Percentiles rank a stretch among this genome's conserved stretches.
Evolutionary conservation across 2,113 vertebrate genomes (phyloP).

Genomic region (Ivindomyrus marchei): DNA sequence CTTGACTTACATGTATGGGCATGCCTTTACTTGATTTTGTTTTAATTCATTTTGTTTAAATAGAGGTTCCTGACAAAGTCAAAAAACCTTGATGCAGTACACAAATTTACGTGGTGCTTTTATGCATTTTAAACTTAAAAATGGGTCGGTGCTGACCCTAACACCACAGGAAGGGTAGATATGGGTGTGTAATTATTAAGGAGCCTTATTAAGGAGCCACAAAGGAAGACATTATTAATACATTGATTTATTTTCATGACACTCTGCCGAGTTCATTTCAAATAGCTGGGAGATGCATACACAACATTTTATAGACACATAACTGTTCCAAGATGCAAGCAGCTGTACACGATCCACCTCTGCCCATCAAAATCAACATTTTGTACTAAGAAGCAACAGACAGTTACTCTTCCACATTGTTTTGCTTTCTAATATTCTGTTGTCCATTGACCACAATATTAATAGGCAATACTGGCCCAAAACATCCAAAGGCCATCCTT

Average conservation of each 20-base stretch:
- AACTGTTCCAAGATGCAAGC: background rate
- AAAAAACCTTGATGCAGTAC: no score
- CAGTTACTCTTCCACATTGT: background rate
- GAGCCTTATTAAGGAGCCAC: background rate
- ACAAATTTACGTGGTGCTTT: no score
- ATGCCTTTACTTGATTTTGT: no score
- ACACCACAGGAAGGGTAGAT: background rate
- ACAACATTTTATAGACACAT: constrained; percentile 4
- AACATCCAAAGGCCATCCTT: background rate
- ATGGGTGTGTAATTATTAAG: background rate
- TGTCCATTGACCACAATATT: background rate
- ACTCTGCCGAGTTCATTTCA: background rate
- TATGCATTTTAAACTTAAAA: no score
- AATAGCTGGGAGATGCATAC: background rate
- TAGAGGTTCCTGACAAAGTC: no score
- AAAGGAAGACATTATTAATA: background rate
- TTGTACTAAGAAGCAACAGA: background rate
- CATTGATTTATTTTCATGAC: constrained; percentile 3
- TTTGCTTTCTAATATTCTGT: background rate
- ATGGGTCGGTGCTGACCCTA: no score
- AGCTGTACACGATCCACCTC: background rate
- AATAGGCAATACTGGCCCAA: background rate
- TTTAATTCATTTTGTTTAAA: no score
- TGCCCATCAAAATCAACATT: background rate
- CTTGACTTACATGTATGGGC: no score